These are phyloP conservation scores for Tribolium castaneum DNA, from an alignment of 1,140 invertebrate species.

Conservation along the genomic window DNA sequence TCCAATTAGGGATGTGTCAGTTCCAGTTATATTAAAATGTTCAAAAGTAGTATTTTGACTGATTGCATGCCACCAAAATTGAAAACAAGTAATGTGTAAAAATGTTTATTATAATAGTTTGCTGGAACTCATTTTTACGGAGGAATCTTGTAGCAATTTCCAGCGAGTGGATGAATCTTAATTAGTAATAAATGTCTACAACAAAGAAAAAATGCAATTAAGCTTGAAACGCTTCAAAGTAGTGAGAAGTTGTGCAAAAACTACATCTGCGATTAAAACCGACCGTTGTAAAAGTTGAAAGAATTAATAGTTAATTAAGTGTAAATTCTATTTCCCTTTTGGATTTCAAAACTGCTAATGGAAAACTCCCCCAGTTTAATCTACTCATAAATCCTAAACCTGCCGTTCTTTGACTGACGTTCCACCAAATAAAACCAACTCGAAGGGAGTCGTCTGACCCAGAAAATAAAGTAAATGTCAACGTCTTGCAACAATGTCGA, in stretches of 20 bases:
- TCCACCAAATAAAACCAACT: conserved; percentile 11
- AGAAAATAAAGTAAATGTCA: conserved; percentile 1
- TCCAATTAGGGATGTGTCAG: too few relatives aligned
- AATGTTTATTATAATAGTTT: too few relatives aligned
- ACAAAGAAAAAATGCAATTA: not conserved
- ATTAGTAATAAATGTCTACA: not conserved
- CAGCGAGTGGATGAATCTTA: not conserved
- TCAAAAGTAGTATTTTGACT: too few relatives aligned
- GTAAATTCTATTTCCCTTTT: conserved; percentile 11
- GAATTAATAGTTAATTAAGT: conserved; percentile 17
- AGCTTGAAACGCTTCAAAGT: not conserved
- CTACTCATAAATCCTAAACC: conserved; percentile 16
- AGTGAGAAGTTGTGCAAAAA: not conserved
- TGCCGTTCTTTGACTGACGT: not conserved
- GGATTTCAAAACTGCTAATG: not conserved
- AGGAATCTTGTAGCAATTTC: not conserved
- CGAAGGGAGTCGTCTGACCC: not conserved
- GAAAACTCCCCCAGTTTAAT: not conserved
- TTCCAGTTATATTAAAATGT: too few relatives aligned
- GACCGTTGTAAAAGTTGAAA: not conserved
- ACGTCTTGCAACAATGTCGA: not conserved
- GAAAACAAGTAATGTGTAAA: too few relatives aligned
- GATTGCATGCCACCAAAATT: too few relatives aligned
- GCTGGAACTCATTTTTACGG: too few relatives aligned
- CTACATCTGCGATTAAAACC: not conserved